phyloP scores from a whole-genome alignment of 2,888 invertebrate genomes.

The Operophtera brumata region DNA sequence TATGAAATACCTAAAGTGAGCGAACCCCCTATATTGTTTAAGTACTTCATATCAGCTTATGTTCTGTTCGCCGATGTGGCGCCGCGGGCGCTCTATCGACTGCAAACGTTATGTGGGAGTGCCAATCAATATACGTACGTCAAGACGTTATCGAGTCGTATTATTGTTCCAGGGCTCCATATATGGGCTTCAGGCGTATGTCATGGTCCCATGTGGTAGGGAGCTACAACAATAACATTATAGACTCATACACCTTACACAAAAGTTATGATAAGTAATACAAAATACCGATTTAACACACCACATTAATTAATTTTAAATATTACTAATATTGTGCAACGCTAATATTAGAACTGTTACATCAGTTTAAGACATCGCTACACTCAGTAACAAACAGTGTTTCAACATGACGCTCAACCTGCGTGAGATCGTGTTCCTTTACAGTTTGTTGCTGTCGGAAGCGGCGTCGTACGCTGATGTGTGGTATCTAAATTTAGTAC shows the following conservation, averaged over 20 bases:
- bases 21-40: constrained; percentile 49
- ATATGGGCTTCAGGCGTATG: constrained; percentile 17
- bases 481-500: constrained; percentile 50
- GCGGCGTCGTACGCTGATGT: constrained; percentile 35
- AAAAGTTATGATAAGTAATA: constrained; percentile 26
- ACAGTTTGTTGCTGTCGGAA: constrained; percentile 38
- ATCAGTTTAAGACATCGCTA: constrained; percentile 36
- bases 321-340: constrained; percentile 45
- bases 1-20: constrained; percentile 44
- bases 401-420: not conserved
- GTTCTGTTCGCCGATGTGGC: constrained; percentile 28
- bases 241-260: constrained; percentile 26
- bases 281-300: constrained; percentile 33
- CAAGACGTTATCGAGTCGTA: constrained; percentile 5
- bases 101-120: not conserved
- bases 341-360: constrained; percentile 43
- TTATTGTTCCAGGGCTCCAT: constrained; percentile 23
- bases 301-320: constrained; percentile 40
- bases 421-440: not conserved
- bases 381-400: constrained; percentile 34
- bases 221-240: constrained; percentile 25
- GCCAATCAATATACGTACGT: not conserved
- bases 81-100: not conserved
- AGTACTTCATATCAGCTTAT: constrained; percentile 37
- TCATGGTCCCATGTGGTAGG: constrained; percentile 30